Evolutionary conservation across 2,797 vertebrate genomes (phyloP).

Genomic region (Catostomus latipinnis): DNA sequence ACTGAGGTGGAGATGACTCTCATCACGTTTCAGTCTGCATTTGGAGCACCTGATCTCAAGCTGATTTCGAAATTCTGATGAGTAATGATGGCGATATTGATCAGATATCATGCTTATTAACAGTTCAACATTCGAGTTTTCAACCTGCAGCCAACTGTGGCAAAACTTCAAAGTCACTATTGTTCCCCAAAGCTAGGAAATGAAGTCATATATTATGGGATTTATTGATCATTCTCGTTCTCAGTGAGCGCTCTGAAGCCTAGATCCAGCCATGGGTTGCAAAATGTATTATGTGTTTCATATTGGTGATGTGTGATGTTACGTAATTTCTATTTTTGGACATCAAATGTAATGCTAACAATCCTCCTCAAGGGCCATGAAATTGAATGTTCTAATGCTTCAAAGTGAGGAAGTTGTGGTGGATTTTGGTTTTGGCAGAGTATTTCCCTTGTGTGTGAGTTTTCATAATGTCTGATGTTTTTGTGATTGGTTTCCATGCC

Average conservation of each 20-base stretch:
- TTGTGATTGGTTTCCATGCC: too few species aligned
- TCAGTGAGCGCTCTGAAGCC: background rate
- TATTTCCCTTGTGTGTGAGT: too few species aligned
- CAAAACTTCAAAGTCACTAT: background rate
- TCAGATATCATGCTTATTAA: background rate
- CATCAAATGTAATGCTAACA: slow-evolving; percentile 44
- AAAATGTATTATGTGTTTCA: slow-evolving; percentile 52
- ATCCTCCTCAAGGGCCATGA: background rate
- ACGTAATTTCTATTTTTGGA: slow-evolving; percentile 45
- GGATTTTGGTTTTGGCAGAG: too few species aligned
- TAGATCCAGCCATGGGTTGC: slow-evolving; percentile 18
- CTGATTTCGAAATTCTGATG: background rate
- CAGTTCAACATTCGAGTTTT: background rate
- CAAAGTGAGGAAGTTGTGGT: background rate
- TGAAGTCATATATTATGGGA: slow-evolving; percentile 3
- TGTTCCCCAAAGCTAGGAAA: background rate
- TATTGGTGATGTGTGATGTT: slow-evolving; percentile 1
- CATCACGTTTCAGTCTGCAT: background rate
- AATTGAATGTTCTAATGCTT: background rate
- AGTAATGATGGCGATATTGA: background rate
- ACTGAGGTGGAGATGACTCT: background rate
- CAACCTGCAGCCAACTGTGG: background rate
- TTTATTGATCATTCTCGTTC: background rate
- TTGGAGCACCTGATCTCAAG: background rate
- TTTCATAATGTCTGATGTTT: too few species aligned